Base-by-base conservation (phyloP, 2,797 vertebrate genomes). In the Astyanax mexicanus region DNA sequence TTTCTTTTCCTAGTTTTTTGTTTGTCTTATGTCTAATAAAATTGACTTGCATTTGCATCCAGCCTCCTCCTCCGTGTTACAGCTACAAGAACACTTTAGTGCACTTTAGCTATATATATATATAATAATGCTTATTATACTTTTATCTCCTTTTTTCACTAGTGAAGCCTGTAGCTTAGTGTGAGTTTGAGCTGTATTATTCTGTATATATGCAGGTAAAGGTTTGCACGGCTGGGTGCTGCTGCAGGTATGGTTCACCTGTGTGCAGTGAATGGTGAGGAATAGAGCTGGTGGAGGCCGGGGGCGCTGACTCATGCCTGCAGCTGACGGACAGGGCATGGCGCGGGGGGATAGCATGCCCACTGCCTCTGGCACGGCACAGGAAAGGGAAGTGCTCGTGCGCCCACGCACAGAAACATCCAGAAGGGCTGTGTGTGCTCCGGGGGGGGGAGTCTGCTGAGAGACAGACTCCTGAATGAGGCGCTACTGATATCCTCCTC, bases 321-420 rank as follows among this genome's bases (percentile, higher is more conserved):
- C 80, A 84, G 74, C 78, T 82, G 74, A 76, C 72, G 80, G 69
- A 77, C 72, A 73, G 25, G n/a, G n/a, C n/a, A n/a, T n/a, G 65
- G 51, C 42, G 12, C 3, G 40, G 66, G 65, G 55, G 49, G 49
- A 69, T 77, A 69, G 54, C 69, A 70, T 78, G 69, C 52, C 57
- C n/a, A 68, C 62, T 54, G 79, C 79, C 62, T 64, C 45, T 76
- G 74, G 61, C 64, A 74, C 21, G 32, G 12, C 37, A 74, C 66
- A 74, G 83, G 73, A 84, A 79, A 72, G 21, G 69, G 69, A 82
- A 80, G 75, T 72, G 72, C 55, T 78, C 68, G 52, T 68, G 68
- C 52, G 75, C 80, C 60, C 75, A 80, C 61, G 27, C 72, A 69
- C 57, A 66, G 60, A 82, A 80, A 72, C 72, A 74, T 84, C 74